Evolutionary conservation across 2,113 vertebrate genomes (phyloP).

Genomic region (Numenius arquata): DNA sequence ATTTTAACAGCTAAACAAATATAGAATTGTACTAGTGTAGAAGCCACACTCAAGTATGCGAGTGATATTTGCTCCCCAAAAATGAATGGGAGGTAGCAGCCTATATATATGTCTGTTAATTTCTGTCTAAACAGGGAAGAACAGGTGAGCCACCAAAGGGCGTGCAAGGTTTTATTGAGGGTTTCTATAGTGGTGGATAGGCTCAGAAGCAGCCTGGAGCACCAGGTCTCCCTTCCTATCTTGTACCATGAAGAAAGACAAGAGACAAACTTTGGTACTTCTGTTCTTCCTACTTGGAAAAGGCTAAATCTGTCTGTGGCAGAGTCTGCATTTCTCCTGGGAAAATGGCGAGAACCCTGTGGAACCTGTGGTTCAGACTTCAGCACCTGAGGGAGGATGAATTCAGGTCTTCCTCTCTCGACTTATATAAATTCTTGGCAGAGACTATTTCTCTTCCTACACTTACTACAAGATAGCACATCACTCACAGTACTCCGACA

Average conservation of each 20-base stretch:
- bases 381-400: neutral
- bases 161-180: neutral
- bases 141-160: neutral
- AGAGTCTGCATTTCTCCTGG: neutral
- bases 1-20: neutral
- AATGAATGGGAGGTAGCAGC: neutral
- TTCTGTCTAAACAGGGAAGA: neutral
- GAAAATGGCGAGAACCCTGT: neutral
- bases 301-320: neutral
- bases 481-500: neutral
- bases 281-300: neutral
- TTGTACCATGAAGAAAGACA: too few species aligned
- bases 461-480: neutral
- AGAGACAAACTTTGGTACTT: neutral
- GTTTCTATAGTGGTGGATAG: neutral
- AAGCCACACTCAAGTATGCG: rapidly evolving
- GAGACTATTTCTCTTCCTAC: neutral
- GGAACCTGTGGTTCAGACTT: neutral
- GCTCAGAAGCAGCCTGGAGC: neutral
- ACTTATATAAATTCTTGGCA: neutral
- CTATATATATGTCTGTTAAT: neutral
- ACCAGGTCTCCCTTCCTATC: neutral
- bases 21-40: neutral
- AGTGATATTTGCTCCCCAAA: neutral
- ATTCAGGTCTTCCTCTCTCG: neutral